A percentile compares a stretch with the other conserved stretches of the same genome.
Conservation (phyloP, 1,140 invertebrate genomes). For the Calliphora vicina region DNA sequence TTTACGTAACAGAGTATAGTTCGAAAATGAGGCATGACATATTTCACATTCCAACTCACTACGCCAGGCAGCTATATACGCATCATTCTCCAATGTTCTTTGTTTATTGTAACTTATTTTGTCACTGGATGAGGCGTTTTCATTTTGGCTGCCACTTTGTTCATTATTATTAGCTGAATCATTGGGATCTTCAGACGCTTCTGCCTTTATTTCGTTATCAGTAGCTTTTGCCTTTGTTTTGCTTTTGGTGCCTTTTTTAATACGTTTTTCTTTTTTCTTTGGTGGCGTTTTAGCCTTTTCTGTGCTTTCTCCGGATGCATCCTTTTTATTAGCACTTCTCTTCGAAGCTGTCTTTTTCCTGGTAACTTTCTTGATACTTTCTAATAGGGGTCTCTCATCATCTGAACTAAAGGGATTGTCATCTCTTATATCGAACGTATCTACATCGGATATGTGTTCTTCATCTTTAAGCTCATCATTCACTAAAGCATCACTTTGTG, state of each 20-base stretch:
- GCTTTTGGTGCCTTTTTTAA: not conserved
- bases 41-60: conserved; percentile 44
- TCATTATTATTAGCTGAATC: not conserved
- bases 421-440: not conserved
- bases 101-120: not conserved
- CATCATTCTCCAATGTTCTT: conserved; percentile 1
- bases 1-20: not conserved
- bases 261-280: not conserved
- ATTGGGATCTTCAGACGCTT: not conserved
- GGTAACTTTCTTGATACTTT: not conserved
- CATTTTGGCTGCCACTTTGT: conserved; percentile 4
- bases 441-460: not conserved
- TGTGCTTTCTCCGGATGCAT: not conserved
- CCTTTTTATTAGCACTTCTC: not conserved
- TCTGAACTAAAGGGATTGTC: conserved; percentile 11
- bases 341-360: not conserved
- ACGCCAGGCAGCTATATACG: conserved; percentile 25
- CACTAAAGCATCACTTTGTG: too few relatives aligned
- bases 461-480: conserved; percentile 1
- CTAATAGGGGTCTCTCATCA: not conserved
- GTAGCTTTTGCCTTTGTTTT: not conserved
- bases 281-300: not conserved
- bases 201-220: not conserved
- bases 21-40: conserved; percentile 37
- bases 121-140: not conserved